Evolutionary conservation across 2,113 vertebrate species (phyloP), one percentile per base, ranked within the genome.

Genomic region (Urocitellus parryii): DNA sequence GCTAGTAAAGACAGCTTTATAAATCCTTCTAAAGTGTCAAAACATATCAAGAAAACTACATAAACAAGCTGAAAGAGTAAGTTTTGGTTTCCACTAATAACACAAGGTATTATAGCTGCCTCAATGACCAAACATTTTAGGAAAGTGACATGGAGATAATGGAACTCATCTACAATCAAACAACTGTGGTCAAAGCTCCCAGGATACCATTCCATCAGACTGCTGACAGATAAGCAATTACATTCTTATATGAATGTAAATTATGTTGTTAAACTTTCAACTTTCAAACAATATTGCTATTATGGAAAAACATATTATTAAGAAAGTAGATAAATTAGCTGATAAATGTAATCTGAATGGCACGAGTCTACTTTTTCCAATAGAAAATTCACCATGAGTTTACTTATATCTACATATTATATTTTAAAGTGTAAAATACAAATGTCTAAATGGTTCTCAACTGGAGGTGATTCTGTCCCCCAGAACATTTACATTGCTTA

Each of bases 111-210:
- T 97, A 96, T 11, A 97, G 90, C 90, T 97, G 95, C 94, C 81
- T 97, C 96, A 96, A 12, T 92, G 94, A 96, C 96, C 94, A 97
- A 94, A 96, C 91, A 90, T 97, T 96, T 94, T 88, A 97, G 83
- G 84, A 93, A 95, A 96, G 81, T 97, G 88, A 95, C 96, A 94
- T 51, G 65, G 85, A 96, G 76, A 96, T 95, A 96, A 96, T 79
- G 80, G 90, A 89, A 93, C 78, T 87, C 37, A 53, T 81, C 61
- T 48, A 67, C 72, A 94, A 93, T 61, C 68, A 92, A 97, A 91
- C 18, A 90, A 78, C 34, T 20, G 27, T 94, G 94, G 77, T 81
- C 80, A 96, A 56, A 90, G 24, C 81, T 78, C 74, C 72, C 48
- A 61, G 27, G 6, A 82, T 72, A 84, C 77, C 61, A 86, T 93